Base-by-base conservation (phyloP, 2,888 invertebrate genomes). In the Drosophila meridionalis region DNA sequence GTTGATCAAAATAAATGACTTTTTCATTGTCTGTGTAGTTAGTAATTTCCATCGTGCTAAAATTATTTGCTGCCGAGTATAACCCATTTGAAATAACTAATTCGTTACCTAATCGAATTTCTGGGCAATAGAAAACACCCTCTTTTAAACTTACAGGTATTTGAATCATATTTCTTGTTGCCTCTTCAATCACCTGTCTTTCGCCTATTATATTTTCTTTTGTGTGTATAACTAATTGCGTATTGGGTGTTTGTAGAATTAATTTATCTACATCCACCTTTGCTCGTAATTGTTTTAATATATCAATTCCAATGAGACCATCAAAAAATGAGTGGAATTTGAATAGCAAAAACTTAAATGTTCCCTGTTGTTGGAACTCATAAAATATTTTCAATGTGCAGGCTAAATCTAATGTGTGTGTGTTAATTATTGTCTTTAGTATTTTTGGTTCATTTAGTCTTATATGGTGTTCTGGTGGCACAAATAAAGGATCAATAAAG, bases 201-300 rank as follows among this genome's bases (percentile, higher is more conserved):
- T 47, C 20, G 45, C 45, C 45, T 47, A 20, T 47, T 47, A 45
- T 45, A 26, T 45, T 45, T 45, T 45, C 11, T 45, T 45, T 45
- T 45, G 45, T 45, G 3, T 45, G 45, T 45, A 45, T 45, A 20
- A 45, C 5, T 26, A 45, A 45, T 45, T 26, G 45, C 45, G 45
- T 3, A 26, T 45, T 45, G 11, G 26, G 45, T 45, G 45, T 45
- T 45, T 45, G 45, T 45, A 45, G 11, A 45, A 45, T 45, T 45
- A 45, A n/a, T 45, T 45, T 45, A 5, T 45, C 45, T 45, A 45
- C 45, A 45, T 11, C 45, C 11, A 45, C 26, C 45, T 26, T 45
- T 45, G 45, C 45, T 45, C 45, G 45, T 45, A 43, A 8, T 43
- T 43, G 43, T 20, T 43, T 43, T 8, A 43, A 43, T 43, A 43